These are phyloP conservation scores for Centropristis striata DNA, from an alignment of 2,113 vertebrate species.

Conservation along the genomic window DNA sequence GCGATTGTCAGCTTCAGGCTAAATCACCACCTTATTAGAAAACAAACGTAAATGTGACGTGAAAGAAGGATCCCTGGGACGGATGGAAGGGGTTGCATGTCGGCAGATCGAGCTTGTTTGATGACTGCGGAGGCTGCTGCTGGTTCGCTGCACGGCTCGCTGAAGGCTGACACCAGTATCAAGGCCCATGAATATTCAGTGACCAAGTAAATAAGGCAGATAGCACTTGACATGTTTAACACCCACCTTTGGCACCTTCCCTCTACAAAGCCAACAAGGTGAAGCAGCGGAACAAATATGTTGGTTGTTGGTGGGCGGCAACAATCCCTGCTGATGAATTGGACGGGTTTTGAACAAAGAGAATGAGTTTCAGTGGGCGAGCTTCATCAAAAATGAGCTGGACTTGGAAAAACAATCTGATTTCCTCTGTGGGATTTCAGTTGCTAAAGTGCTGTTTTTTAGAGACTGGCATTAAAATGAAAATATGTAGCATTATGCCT, in stretches of 20 bases:
- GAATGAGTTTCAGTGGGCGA: slow-evolving; percentile 46
- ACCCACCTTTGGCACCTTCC: slow-evolving; percentile 79
- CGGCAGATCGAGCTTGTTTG: slow-evolving; percentile 33
- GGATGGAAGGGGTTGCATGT: neutral
- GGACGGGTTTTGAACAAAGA: slow-evolving; percentile 51
- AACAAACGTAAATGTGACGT: slow-evolving; percentile 9
- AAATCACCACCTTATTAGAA: slow-evolving; percentile 27
- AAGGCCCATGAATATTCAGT: slow-evolving; percentile 81
- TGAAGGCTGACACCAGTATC: slow-evolving; percentile 70
- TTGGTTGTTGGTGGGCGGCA: slow-evolving; percentile 66
- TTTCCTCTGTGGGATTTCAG: slow-evolving; percentile 40
- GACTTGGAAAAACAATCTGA: slow-evolving; percentile 49
- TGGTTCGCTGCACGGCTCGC: slow-evolving; percentile 58
- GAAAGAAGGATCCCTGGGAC: slow-evolving; percentile 7
- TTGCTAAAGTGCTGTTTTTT: slow-evolving; percentile 45
- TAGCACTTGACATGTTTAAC: slow-evolving; percentile 77
- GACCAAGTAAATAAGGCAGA: slow-evolving; percentile 77
- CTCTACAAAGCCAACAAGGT: slow-evolving; percentile 72
- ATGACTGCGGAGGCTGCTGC: slow-evolving; percentile 32
- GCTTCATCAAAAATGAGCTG: slow-evolving; percentile 49
- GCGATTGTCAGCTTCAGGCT: slow-evolving; percentile 19
- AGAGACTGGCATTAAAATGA: slow-evolving; percentile 50
- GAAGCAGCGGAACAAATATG: slow-evolving; percentile 74
- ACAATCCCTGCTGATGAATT: slow-evolving; percentile 60
- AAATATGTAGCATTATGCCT: slow-evolving; percentile 45